Evolutionary conservation across 2,888 invertebrate species (phyloP).

Genomic region (Acanthosepion lycidas): DNA sequence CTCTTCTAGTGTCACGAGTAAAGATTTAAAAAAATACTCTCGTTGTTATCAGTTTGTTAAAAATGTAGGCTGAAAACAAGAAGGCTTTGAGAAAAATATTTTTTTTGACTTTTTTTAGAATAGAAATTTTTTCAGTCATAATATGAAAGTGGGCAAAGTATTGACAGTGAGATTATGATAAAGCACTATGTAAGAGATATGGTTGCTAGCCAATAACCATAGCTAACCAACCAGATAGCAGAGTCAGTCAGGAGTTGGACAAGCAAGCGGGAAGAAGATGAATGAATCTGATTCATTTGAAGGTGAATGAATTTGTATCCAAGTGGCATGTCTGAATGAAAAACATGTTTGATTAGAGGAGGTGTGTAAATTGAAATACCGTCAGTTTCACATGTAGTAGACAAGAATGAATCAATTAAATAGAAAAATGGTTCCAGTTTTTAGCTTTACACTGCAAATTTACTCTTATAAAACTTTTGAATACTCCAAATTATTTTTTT

Average conservation of each 20-base stretch:
- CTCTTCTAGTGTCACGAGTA: too few species aligned
- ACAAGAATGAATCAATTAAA: too few species aligned
- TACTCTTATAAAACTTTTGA: too few species aligned
- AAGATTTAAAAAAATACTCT: too few species aligned
- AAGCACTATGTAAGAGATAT: neutral
- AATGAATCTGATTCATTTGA: conserved; percentile 21
- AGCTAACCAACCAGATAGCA: neutral
- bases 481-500: too few species aligned
- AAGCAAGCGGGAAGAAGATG: neutral
- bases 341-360: neutral
- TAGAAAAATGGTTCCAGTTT: too few species aligned
- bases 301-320: neutral
- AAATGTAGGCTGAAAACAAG: too few species aligned
- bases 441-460: too few species aligned
- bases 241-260: neutral
- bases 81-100: too few species aligned
- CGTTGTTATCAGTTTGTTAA: too few species aligned
- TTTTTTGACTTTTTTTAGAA: too few species aligned
- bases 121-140: neutral
- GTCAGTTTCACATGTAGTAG: neutral
- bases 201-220: neutral
- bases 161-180: neutral
- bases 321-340: neutral
- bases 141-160: neutral
- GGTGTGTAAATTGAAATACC: neutral